These are phyloP conservation scores for Pagrus major DNA, from an alignment of 2,113 vertebrate genomes.

Conservation along the genomic window DNA sequence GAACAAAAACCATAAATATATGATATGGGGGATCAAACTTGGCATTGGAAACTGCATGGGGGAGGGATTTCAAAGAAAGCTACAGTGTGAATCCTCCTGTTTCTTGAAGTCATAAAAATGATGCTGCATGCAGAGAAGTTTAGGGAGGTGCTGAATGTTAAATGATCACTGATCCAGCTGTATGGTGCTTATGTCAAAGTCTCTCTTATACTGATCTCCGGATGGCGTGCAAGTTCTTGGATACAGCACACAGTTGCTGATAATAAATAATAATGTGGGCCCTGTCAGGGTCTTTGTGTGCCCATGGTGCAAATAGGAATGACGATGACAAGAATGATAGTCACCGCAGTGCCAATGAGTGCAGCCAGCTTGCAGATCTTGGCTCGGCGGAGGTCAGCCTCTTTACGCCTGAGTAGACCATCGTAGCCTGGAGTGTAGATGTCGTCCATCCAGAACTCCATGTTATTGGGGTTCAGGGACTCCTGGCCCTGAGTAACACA, in stretches of 20 bases:
- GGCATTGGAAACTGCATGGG: slow-evolving; percentile 12
- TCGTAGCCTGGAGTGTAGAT: slow-evolving; percentile 95
- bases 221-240: slow-evolving; percentile 25
- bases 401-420: slow-evolving; percentile 91
- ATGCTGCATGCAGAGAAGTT: slow-evolving; percentile 58
- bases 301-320: slow-evolving; percentile 93
- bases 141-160: slow-evolving; percentile 11
- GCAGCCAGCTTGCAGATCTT: slow-evolving; percentile 93
- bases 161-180: slow-evolving; percentile 2
- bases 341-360: slow-evolving; percentile 86
- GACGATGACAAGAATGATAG: slow-evolving; percentile 91
- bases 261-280: slow-evolving; percentile 7
- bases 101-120: slow-evolving; percentile 37
- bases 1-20: slow-evolving; percentile 28
- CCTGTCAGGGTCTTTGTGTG: slow-evolving; percentile 77
- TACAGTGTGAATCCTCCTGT: slow-evolving; percentile 10
- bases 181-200: slow-evolving; percentile 7
- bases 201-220: slow-evolving; percentile 16
- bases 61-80: slow-evolving; percentile 18
- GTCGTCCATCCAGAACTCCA: slow-evolving; percentile 98
- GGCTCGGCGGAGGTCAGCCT: slow-evolving; percentile 90
- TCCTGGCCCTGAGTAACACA: slow-evolving; percentile 87
- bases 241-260: slow-evolving; percentile 32
- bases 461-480: slow-evolving; percentile 94
- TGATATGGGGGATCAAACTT: background rate